A percentile compares a stretch with the other conserved stretches of the same genome.
Evolutionary conservation across 2,888 invertebrate genomes (phyloP).

Genomic region (Caenorhabditis angaria): DNA sequence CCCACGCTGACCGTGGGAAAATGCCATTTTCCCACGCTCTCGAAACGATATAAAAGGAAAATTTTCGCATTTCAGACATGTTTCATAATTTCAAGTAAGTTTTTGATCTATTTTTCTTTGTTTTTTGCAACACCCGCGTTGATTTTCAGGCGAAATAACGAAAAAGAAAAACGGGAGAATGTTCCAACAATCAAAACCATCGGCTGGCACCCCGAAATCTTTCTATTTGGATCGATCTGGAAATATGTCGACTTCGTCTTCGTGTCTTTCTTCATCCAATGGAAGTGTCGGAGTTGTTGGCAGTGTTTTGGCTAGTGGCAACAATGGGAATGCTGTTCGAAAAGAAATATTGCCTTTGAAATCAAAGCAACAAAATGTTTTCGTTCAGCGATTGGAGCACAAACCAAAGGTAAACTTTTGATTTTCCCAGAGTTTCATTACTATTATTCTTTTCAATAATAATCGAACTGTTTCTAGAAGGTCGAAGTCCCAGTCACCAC

Average conservation of each 20-base stretch:
- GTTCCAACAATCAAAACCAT: conserved; percentile 1
- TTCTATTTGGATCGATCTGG: conserved; percentile 35
- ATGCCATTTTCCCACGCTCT: conserved; percentile 10
- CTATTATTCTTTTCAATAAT: not conserved
- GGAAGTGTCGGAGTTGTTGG: not conserved
- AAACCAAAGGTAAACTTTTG: conserved; percentile 20
- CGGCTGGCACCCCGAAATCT: conserved; percentile 7
- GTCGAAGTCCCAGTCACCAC: conserved; percentile 26
- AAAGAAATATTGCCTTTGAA: conserved; percentile 39
- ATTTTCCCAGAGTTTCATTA: too few species aligned
- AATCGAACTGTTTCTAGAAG: conserved; percentile 17
- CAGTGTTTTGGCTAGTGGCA: not conserved
- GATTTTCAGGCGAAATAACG: not conserved
- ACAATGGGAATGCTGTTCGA: conserved; percentile 7
- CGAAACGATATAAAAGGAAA: not conserved
- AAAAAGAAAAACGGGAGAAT: not conserved
- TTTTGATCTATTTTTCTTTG: conserved; percentile 6
- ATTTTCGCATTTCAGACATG: not conserved
- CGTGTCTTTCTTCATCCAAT: not conserved
- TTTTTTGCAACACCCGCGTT: conserved; percentile 3
- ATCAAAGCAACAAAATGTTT: conserved; percentile 19
- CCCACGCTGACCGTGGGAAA: conserved; percentile 26
- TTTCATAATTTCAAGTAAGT: conserved; percentile 6
- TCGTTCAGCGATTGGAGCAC: conserved; percentile 24
- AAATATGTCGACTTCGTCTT: conserved; percentile 33